Base-by-base conservation (phyloP, 92 coral and sea anemone species). In the Parazoanthus darwini region DNA sequence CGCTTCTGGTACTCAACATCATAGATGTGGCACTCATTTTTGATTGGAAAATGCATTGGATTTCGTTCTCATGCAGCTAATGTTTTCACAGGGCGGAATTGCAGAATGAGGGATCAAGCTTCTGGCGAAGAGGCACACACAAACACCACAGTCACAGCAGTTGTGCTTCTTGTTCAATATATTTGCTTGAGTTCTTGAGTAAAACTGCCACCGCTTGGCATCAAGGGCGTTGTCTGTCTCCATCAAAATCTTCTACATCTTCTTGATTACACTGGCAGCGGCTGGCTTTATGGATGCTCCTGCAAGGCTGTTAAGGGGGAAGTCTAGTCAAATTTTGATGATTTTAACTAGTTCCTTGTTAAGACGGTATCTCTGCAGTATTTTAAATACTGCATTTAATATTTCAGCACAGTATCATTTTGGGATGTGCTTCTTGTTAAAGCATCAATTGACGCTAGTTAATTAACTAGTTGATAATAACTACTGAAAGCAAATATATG, bases 1-100 rank as follows among this genome's bases (percentile, higher is more conserved):
- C 65, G 80, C 76, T 83, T 74, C 36, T 79, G 83, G 86, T 79
- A 80, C 71, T 88, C 90, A 68, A 80, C 86, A 44, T 86, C 86
- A 43, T 88, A 88, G 66, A 79, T 80, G 16, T 79, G 80, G 39
- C 78, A 74, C 78, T 56, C 73, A 87, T 44, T 8, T 77, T 7
- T 14, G 89, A 85, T 54, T 77, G 83, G 65, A 46, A 70, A 33
- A 80, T 63, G 90, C 67, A 80, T 79, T 79, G 50, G 15, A 88
- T 44, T 37, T 79, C 15, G 50, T 46, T 58, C 86, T 80, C 86
- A 44, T 88, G 86, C 90, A 88, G 90, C 86, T 8, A 71, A 80
- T 80, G 80, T 67, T 88, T 44, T 70, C 86, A 79, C 68, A 46
- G 26, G 86, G 86, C 35, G 85, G 86, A 88, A 83, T 63, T 88